A percentile compares a stretch with the other conserved stretches of the same genome.
Evolutionary conservation across 2,113 vertebrate genomes (phyloP).

Genomic region (Phaethon lepturus): DNA sequence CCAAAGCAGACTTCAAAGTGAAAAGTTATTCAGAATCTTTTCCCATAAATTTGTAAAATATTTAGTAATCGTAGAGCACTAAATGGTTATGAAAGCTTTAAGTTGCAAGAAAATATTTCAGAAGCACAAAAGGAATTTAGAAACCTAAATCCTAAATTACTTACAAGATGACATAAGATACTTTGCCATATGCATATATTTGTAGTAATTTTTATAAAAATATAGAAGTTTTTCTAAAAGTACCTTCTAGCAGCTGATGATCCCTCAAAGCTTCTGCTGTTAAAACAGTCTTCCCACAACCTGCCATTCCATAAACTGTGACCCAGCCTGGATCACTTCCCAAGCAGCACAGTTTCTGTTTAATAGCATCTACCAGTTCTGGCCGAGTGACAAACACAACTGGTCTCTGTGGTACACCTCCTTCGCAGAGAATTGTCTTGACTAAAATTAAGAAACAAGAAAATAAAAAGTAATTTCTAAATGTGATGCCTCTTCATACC

Average conservation of each 20-base stretch:
- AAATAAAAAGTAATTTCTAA: neutral
- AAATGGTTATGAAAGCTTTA: neutral
- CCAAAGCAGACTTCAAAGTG: neutral
- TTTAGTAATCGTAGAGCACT: neutral
- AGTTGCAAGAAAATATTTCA: neutral
- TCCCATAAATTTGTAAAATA: neutral
- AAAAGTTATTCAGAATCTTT: neutral
- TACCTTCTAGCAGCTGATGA: constrained; percentile 86
- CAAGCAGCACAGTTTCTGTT: constrained; percentile 82
- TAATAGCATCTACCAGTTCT: constrained; percentile 80
- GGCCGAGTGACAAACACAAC: constrained; percentile 91
- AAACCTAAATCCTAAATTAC: neutral
- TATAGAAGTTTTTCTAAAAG: neutral
- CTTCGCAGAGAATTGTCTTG: constrained; percentile 87
- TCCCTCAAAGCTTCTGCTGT: constrained; percentile 92
- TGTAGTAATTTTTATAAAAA: neutral
- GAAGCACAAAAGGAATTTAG: neutral
- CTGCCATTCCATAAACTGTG: constrained; percentile 94
- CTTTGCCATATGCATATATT: rapidly evolving
- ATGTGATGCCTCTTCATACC: neutral
- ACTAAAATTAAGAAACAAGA: constrained; percentile 77
- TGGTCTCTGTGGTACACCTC: constrained; percentile 94
- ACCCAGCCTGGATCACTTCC: constrained; percentile 88
- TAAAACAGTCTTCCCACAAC: constrained; percentile 95
- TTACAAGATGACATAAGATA: neutral